Conservation (phyloP, 2,113 vertebrate genomes). For the Electrona antarctica region DNA sequence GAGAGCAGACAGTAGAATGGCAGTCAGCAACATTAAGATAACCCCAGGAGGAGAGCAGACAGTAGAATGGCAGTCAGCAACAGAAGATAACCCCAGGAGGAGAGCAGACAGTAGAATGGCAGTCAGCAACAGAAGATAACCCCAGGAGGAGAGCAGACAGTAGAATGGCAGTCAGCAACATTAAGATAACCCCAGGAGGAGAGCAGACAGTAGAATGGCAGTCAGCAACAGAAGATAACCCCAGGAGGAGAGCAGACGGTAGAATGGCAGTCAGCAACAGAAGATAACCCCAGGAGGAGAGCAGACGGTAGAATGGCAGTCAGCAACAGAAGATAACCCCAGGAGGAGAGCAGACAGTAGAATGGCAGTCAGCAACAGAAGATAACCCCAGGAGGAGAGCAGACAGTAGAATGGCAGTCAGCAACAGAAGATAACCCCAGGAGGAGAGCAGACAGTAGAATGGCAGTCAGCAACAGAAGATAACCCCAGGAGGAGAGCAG, state of each 20-base stretch:
- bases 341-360: neutral
- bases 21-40: constrained; percentile 66
- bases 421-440: constrained; percentile 71
- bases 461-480: too few relatives aligned
- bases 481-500: constrained; percentile 40
- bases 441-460: too few relatives aligned
- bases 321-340: constrained; percentile 70
- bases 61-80: too few relatives aligned
- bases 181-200: too few relatives aligned
- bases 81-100: too few relatives aligned
- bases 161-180: too few relatives aligned
- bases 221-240: constrained; percentile 70
- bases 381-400: too few relatives aligned
- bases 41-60: constrained; percentile 53
- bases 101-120: constrained; percentile 57
- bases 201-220: constrained; percentile 60
- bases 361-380: too few relatives aligned
- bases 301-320: constrained; percentile 61
- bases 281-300: too few relatives aligned
- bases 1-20: constrained; percentile 55
- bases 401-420: constrained; percentile 62
- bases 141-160: constrained; percentile 40
- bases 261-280: too few relatives aligned
- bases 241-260: constrained; percentile 27
- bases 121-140: constrained; percentile 70